Evolutionary conservation across 2,797 vertebrate species (phyloP).

Genomic region (Sebastes vulpes): DNA sequence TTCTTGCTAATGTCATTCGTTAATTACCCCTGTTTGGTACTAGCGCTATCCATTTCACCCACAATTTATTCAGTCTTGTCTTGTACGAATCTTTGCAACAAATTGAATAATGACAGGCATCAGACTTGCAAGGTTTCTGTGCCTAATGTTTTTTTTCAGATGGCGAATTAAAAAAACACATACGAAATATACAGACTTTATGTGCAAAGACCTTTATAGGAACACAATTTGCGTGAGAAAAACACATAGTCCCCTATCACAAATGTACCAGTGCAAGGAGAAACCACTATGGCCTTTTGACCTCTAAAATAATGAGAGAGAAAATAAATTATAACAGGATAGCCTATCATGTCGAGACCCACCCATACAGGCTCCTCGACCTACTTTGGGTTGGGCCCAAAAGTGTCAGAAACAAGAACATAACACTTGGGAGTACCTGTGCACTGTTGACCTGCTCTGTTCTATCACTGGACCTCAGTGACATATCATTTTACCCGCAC

Average conservation of each 20-base stretch:
- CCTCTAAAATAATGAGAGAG: background rate
- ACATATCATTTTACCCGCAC: background rate
- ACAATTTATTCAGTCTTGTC: too few relatives aligned
- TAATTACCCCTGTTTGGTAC: too few relatives aligned
- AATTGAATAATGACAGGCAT: too few relatives aligned
- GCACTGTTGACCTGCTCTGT: background rate
- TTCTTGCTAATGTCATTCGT: too few relatives aligned
- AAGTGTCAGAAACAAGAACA: slow-evolving; percentile 25
- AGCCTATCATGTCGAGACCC: background rate
- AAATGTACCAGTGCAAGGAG: background rate
- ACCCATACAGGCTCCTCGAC: background rate
- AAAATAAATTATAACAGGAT: background rate
- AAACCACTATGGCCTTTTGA: background rate
- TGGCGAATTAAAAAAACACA: too few relatives aligned
- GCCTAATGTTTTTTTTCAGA: too few relatives aligned
- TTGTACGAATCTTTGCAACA: too few relatives aligned
- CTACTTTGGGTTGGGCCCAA: background rate
- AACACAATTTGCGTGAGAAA: background rate
- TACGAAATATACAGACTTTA: background rate
- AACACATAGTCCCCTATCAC: background rate
- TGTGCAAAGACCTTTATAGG: background rate
- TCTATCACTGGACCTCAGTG: background rate
- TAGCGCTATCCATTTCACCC: too few relatives aligned
- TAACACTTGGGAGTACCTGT: slow-evolving; percentile 13
- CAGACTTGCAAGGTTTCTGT: too few relatives aligned